Evolutionary conservation across 2,888 invertebrate genomes (phyloP).

Genomic region (Anarsia innoxiella): DNA sequence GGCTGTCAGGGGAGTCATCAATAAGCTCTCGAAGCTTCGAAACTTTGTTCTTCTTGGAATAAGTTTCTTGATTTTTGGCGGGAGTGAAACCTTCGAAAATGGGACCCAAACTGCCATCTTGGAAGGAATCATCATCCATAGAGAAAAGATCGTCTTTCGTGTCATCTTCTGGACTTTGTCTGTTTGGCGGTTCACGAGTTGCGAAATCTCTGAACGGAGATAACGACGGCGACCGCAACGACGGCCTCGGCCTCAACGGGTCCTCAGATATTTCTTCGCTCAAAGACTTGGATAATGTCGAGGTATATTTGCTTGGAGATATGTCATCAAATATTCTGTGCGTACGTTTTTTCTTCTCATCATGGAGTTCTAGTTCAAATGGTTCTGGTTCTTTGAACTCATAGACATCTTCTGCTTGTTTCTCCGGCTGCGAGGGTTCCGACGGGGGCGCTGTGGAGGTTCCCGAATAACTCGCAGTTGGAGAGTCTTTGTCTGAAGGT

Average conservation of each 20-base stretch:
- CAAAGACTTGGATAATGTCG: constrained; percentile 57
- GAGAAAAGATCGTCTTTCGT: constrained; percentile 77
- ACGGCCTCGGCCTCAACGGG: constrained; percentile 41
- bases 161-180: constrained; percentile 78
- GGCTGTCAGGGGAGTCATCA: constrained; percentile 67
- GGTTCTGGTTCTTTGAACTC: constrained; percentile 94
- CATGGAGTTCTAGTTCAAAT: constrained; percentile 86
- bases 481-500: constrained; percentile 3
- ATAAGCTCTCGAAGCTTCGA: constrained; percentile 61
- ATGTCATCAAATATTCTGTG: constrained; percentile 71
- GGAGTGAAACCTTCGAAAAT: constrained; percentile 75
- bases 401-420: constrained; percentile 81
- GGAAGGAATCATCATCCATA: constrained; percentile 76
- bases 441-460: constrained; percentile 25
- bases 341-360: constrained; percentile 68
- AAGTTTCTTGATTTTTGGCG: constrained; percentile 72
- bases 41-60: constrained; percentile 69
- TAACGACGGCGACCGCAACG: constrained; percentile 56
- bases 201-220: constrained; percentile 64
- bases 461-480: constrained; percentile 5
- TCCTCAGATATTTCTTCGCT: constrained; percentile 76
- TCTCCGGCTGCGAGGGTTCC: constrained; percentile 41
- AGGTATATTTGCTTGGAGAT: constrained; percentile 65
- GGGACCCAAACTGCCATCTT: constrained; percentile 67
- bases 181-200: constrained; percentile 73